These are phyloP conservation scores for Actinia equina DNA, from an alignment of 64 coral and sea anemone genomes.

Conservation along the genomic window DNA sequence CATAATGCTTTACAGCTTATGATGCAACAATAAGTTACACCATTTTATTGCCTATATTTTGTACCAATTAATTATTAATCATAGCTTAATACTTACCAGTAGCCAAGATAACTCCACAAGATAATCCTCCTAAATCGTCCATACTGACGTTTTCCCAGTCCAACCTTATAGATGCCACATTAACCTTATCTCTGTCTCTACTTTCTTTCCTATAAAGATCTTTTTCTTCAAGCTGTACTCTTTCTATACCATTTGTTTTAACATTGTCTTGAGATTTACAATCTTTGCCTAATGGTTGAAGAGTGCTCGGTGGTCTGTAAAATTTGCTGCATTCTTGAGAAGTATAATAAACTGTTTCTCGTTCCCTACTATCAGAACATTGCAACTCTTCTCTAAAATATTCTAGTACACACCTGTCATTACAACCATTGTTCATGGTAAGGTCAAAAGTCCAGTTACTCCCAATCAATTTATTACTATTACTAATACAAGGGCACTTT, in stretches of 20 bases:
- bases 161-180: constrained; percentile 28
- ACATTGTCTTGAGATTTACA: background rate
- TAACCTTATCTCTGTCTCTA: background rate
- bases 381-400: background rate
- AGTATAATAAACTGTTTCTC: background rate
- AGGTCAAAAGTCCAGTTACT: background rate
- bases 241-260: background rate
- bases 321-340: background rate
- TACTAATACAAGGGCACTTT: background rate
- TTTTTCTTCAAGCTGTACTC: background rate
- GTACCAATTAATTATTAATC: no score
- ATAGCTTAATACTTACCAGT: constrained; percentile 21
- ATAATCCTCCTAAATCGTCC: constrained; percentile 15
- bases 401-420: background rate
- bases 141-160: constrained; percentile 28
- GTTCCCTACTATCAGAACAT: background rate
- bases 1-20: no score
- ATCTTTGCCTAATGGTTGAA: background rate
- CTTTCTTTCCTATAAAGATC: background rate
- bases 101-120: constrained; percentile 33
- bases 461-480: background rate
- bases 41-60: no score
- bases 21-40: no score
- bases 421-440: background rate
- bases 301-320: background rate